A percentile compares a stretch with the other conserved stretches of the same genome.
Conservation (phyloP, 2,113 vertebrate genomes). For the Girardinichthys multiradiatus region DNA sequence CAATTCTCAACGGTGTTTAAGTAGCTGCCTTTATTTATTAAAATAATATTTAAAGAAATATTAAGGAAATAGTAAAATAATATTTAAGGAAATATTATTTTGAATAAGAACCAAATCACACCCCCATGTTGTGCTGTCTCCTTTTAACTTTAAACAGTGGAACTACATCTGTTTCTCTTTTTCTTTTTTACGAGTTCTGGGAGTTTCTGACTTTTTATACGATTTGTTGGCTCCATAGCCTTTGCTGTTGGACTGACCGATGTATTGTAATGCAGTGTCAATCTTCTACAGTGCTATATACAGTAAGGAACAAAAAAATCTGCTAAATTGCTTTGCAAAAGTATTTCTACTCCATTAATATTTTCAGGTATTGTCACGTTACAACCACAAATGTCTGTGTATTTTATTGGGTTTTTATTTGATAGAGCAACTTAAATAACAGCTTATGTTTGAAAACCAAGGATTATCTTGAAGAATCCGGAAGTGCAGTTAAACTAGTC, state of each 20-base stretch:
- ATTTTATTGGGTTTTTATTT: background rate
- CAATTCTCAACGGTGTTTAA: too few species aligned
- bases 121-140: conserved; percentile 40
- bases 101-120: too few species aligned
- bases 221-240: conserved; percentile 12
- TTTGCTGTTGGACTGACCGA: conserved; percentile 2
- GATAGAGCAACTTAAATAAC: background rate
- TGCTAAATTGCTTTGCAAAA: background rate
- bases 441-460: too few species aligned
- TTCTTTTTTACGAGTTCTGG: conserved; percentile 24
- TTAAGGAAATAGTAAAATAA: too few species aligned
- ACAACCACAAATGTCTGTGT: background rate
- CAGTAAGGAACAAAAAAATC: background rate
- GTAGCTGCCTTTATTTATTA: too few species aligned
- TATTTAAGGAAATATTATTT: too few species aligned
- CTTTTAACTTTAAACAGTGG: conserved; percentile 56
- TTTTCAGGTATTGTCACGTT: background rate
- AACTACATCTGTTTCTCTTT: conserved; percentile 75
- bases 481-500: too few species aligned
- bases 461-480: too few species aligned
- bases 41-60: too few species aligned
- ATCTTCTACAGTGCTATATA: background rate
- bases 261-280: background rate
- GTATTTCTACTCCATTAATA: background rate
- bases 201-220: conserved; percentile 18